Conservation (phyloP, 1,140 invertebrate species). For the Halictus rubicundus region DNA sequence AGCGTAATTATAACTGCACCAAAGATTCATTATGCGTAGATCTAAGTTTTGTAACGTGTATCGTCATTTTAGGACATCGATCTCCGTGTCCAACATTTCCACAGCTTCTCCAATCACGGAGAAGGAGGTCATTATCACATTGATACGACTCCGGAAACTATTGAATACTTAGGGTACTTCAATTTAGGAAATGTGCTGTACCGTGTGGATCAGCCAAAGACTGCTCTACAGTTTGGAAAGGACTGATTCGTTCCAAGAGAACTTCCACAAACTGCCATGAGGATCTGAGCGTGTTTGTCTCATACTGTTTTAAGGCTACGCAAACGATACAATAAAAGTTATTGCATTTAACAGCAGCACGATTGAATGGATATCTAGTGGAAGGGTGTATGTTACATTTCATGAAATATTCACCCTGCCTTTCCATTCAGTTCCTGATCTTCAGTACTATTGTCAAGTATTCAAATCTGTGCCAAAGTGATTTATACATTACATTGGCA, state of each 20-base stretch:
- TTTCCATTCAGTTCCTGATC: too few species aligned
- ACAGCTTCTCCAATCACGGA: conserved; percentile 92
- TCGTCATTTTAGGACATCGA: conserved; percentile 86
- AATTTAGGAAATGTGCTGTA: conserved; percentile 87
- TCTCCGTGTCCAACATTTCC: conserved; percentile 96
- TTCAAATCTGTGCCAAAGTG: too few species aligned
- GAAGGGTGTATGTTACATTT: too few species aligned
- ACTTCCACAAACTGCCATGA: too few species aligned
- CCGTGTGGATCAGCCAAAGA: conserved; percentile 89
- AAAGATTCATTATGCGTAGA: not conserved
- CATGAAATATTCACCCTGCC: too few species aligned
- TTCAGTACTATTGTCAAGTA: too few species aligned
- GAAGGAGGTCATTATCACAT: conserved; percentile 98
- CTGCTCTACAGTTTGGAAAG: conserved; percentile 81
- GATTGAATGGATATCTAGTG: too few species aligned
- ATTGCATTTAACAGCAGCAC: too few species aligned
- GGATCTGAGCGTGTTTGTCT: too few species aligned
- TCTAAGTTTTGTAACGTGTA: conserved; percentile 23
- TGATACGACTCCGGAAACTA: conserved; percentile 92
- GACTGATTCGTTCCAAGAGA: conserved; percentile 75
- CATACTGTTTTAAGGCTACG: too few species aligned
- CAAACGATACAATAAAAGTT: not conserved
- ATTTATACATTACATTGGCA: too few species aligned
- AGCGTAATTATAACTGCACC: conserved; percentile 82
- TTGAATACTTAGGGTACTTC: conserved; percentile 94